Evolutionary conservation across 2,888 invertebrate species (phyloP).

Genomic region (Melolontha melolontha): DNA sequence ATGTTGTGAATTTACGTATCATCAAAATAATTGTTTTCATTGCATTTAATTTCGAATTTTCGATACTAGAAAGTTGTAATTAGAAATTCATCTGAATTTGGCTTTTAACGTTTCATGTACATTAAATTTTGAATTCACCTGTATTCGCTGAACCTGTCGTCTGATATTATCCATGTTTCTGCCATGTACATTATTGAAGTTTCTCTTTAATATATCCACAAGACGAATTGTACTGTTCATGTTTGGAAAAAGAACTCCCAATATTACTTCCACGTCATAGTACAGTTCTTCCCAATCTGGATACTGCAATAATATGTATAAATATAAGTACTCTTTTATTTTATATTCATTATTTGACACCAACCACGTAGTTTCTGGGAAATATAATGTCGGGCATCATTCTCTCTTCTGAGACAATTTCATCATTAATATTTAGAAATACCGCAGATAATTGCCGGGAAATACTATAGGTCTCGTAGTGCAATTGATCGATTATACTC

Average conservation of each 20-base stretch:
- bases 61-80: too few species aligned
- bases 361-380: slow-evolving; percentile 6
- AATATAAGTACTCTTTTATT: not conserved
- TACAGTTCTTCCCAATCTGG: slow-evolving; percentile 43
- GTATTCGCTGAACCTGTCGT: not conserved
- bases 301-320: slow-evolving; percentile 40
- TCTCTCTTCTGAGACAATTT: not conserved
- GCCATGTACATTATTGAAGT: slow-evolving; percentile 2
- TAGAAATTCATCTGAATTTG: too few species aligned
- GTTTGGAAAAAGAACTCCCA: slow-evolving; percentile 37
- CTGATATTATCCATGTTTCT: not conserved
- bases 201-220: slow-evolving; percentile 14
- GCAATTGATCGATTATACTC: too few species aligned
- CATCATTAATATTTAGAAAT: not conserved
- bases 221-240: slow-evolving; percentile 40
- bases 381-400: not conserved
- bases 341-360: not conserved
- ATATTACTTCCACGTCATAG: slow-evolving; percentile 37
- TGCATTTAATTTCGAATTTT: too few species aligned
- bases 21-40: too few species aligned
- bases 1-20: too few species aligned
- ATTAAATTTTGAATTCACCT: too few species aligned
- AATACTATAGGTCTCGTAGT: too few species aligned
- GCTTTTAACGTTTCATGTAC: too few species aligned
- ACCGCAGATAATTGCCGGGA: too few species aligned